A percentile compares a stretch with the other conserved stretches of the same genome.
Evolutionary conservation across 64 coral and sea anemone species (phyloP).

Genomic region (Orbicella faveolata): DNA sequence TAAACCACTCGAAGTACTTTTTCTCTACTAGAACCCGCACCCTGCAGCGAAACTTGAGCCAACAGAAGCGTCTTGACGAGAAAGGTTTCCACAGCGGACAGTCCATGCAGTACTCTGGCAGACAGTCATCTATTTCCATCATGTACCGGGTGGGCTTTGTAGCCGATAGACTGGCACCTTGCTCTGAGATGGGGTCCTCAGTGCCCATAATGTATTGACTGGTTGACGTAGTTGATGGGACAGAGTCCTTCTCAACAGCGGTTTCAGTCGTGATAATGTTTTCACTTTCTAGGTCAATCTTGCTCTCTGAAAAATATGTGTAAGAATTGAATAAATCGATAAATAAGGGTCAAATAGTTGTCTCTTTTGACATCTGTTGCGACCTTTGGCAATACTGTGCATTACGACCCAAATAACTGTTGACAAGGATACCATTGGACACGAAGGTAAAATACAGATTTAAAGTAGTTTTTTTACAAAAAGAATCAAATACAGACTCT

Average conservation of each 20-base stretch:
- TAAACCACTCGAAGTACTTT: constrained; percentile 93
- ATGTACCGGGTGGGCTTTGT: constrained; percentile 8
- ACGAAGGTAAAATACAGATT: too few species aligned
- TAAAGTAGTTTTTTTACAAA: too few species aligned
- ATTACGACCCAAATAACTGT: too few species aligned
- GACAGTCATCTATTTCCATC: constrained; percentile 44
- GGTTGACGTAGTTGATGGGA: neutral
- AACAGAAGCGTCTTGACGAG: constrained; percentile 39
- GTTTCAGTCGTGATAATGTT: neutral
- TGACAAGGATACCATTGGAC: too few species aligned
- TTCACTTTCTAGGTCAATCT: neutral
- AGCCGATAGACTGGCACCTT: neutral
- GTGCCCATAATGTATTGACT: neutral
- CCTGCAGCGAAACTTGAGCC: constrained; percentile 77
- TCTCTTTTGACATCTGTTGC: neutral
- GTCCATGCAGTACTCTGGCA: constrained; percentile 15
- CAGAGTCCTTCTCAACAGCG: neutral
- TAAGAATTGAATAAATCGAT: neutral
- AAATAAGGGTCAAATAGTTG: neutral
- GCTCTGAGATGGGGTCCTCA: neutral
- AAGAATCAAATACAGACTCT: too few species aligned
- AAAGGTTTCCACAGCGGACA: constrained; percentile 41
- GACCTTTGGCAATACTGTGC: too few species aligned
- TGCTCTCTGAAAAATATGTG: neutral
- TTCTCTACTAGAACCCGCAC: constrained; percentile 77